Conservation (phyloP, 2,113 vertebrate species). For the Neotoma lepida region DNA sequence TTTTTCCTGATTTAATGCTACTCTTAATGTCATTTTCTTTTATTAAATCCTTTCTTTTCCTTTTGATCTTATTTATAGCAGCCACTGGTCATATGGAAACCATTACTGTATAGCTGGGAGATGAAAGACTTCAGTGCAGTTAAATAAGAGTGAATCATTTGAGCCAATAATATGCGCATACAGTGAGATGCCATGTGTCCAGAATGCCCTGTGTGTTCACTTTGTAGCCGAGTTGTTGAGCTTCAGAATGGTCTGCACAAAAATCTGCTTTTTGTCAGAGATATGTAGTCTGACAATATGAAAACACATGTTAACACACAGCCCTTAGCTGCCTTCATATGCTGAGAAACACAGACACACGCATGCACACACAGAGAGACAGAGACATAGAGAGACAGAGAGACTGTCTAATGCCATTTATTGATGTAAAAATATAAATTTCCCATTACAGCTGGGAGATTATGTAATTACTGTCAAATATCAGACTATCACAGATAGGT, state of each 20-base stretch:
- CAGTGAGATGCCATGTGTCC: slow-evolving; percentile 75
- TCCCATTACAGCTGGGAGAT: slow-evolving; percentile 25
- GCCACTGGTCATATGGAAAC: slow-evolving; percentile 87
- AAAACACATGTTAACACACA: slow-evolving; percentile 74
- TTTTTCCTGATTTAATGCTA: slow-evolving; percentile 83
- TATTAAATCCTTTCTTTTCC: slow-evolving; percentile 87
- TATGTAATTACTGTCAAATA: slow-evolving; percentile 3
- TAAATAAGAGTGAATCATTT: slow-evolving; percentile 84
- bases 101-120: slow-evolving; percentile 85
- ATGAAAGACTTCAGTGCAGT: slow-evolving; percentile 86
- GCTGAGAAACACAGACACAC: background rate
- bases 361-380: background rate
- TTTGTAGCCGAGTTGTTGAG: slow-evolving; percentile 70
- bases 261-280: slow-evolving; percentile 80
- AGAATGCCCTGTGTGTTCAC: slow-evolving; percentile 61
- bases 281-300: slow-evolving; percentile 62
- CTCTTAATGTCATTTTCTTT: slow-evolving; percentile 82
- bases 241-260: slow-evolving; percentile 72
- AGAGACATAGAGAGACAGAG: background rate
- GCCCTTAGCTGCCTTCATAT: slow-evolving; percentile 26
- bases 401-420: slow-evolving; percentile 6
- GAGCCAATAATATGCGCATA: slow-evolving; percentile 76
- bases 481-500: background rate
- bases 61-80: slow-evolving; percentile 91
- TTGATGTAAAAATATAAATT: slow-evolving; percentile 32